Evolutionary conservation across 37 sponge, comb jelly and placozoan genomes (phyloP).

Genomic region (Aphrocallistes beatrix): DNA sequence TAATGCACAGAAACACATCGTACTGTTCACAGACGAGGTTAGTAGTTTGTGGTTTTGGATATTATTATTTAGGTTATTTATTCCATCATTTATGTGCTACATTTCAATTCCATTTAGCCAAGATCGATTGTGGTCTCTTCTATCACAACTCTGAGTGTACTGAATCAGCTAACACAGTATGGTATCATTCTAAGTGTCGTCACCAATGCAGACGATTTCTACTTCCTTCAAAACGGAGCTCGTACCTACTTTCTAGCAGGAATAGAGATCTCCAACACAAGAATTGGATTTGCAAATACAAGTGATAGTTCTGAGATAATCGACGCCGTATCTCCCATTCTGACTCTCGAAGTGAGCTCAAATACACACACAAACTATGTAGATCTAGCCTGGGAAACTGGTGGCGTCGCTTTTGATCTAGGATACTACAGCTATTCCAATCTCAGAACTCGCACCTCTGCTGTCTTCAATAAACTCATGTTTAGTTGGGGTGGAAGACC

Average conservation of each 20-base stretch:
- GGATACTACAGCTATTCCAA: not conserved
- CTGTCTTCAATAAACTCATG: not conserved
- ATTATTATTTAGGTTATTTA: no score
- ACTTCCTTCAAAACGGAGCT: not conserved
- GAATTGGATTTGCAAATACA: not conserved
- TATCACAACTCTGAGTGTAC: not conserved
- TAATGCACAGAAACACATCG: not conserved
- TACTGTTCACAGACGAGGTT: not conserved
- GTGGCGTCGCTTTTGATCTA: slow-evolving; percentile 10
- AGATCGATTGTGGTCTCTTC: not conserved
- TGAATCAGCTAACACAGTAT: not conserved
- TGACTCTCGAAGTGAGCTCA: not conserved
- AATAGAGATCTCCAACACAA: not conserved
- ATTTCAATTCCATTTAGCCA: not conserved
- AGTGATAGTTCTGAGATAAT: not conserved
- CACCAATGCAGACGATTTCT: not conserved
- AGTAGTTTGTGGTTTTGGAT: no score
- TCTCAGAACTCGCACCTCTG: not conserved
- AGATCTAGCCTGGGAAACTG: slow-evolving; percentile 12
- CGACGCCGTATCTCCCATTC: not conserved
- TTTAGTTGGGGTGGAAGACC: slow-evolving; percentile 10
- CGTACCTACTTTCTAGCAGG: not conserved
- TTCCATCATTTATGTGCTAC: no score
- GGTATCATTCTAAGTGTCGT: not conserved
- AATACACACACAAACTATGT: not conserved